Percentiles rank a stretch among this genome's conserved stretches.
These are phyloP conservation scores for Morpho achilles DNA, from an alignment of 2,888 invertebrate species.

Conservation along the genomic window DNA sequence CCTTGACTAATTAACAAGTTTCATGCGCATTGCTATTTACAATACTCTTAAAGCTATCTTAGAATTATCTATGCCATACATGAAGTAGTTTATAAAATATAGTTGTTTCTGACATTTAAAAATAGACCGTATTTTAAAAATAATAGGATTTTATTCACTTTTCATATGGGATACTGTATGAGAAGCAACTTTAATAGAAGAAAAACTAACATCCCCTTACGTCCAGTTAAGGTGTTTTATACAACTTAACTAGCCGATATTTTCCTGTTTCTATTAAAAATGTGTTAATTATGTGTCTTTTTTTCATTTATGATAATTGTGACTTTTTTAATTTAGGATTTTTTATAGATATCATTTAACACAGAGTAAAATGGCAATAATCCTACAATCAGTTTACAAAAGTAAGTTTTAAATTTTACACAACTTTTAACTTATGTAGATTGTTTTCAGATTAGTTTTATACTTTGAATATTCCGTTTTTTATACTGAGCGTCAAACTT, in stretches of 20 bases:
- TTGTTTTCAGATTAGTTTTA: no score
- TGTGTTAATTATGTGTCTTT: constrained; percentile 1
- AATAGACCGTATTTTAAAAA: constrained; percentile 2
- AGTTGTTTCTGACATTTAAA: constrained; percentile 11
- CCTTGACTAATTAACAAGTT: constrained; percentile 20
- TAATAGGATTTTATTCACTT: constrained; percentile 5
- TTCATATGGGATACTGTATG: constrained; percentile 1
- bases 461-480: no score
- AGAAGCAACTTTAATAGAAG: constrained; percentile 6
- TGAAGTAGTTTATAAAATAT: constrained; percentile 10
- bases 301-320: neutral
- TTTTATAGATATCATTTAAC: no score
- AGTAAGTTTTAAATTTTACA: no score
- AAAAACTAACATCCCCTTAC: constrained; percentile 16
- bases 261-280: constrained; percentile 5
- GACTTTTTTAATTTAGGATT: no score
- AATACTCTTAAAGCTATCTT: constrained; percentile 14
- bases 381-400: no score
- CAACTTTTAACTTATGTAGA: no score
- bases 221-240: neutral
- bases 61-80: constrained; percentile 12
- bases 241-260: constrained; percentile 12
- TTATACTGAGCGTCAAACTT: no score
- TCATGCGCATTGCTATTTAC: constrained; percentile 17
- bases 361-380: no score